Evolutionary conservation across 2,113 vertebrate species (phyloP).

Genomic region (Narcine bancroftii): DNA sequence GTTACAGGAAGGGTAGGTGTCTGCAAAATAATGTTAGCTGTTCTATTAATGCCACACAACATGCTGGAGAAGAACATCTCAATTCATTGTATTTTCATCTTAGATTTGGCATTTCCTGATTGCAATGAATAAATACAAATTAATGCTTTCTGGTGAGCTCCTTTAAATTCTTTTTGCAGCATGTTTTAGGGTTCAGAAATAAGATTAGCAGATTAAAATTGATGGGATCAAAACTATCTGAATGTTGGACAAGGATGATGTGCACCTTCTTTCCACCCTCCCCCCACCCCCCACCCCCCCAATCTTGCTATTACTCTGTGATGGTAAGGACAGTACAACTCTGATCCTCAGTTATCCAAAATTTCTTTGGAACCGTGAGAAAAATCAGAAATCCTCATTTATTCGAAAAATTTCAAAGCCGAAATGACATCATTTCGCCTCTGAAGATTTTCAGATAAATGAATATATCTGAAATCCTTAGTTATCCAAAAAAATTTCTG

Average conservation of each 20-base stretch:
- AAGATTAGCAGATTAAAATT: background rate
- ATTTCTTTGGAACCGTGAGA: too few relatives aligned
- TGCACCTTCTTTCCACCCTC: too few relatives aligned
- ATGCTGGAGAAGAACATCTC: background rate
- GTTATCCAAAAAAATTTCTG: too few relatives aligned
- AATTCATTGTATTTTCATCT: background rate
- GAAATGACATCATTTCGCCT: too few relatives aligned
- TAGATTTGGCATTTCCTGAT: background rate
- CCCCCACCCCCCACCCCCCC: too few relatives aligned
- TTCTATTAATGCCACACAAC: background rate
- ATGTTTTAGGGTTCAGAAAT: background rate
- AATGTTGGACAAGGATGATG: background rate
- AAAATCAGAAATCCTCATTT: too few relatives aligned
- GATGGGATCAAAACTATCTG: background rate
- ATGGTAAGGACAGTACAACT: too few relatives aligned
- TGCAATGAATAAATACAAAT: background rate
- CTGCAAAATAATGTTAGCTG: background rate
- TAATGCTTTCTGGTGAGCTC: background rate
- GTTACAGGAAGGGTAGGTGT: slow-evolving; percentile 79
- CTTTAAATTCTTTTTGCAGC: background rate
- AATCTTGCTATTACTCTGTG: too few relatives aligned
- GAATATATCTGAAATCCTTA: too few relatives aligned
- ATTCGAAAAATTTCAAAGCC: too few relatives aligned
- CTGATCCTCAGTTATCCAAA: too few relatives aligned
- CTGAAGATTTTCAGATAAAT: too few relatives aligned